phyloP scores from a whole-genome alignment of 2,797 vertebrate species.

The Halcyon smyrnensis region DNA sequence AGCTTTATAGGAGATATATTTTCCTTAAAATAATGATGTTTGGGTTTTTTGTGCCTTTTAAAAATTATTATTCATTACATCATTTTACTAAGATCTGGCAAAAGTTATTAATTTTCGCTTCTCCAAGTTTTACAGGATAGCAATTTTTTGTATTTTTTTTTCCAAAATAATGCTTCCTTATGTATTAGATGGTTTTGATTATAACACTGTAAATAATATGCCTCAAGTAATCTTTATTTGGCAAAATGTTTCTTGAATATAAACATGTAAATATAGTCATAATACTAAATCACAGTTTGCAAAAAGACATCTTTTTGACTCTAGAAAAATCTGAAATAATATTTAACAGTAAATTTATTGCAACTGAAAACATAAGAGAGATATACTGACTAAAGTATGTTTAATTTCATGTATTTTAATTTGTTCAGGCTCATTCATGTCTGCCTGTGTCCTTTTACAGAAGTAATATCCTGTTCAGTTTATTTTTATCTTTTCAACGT shows the following conservation, averaged over 20 bases:
- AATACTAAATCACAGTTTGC: neutral
- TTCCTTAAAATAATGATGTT: neutral
- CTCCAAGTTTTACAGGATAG: neutral
- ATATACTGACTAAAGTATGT: neutral
- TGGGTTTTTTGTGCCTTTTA: neutral
- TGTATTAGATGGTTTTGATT: neutral
- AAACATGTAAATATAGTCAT: neutral
- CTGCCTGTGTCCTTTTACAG: neutral
- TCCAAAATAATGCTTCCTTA: neutral
- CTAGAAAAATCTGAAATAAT: neutral
- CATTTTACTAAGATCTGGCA: neutral
- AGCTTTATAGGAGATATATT: neutral
- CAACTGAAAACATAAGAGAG: neutral
- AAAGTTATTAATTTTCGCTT: neutral
- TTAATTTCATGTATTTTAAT: neutral
- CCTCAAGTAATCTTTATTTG: neutral
- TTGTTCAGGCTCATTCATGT: neutral
- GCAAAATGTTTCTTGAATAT: neutral
- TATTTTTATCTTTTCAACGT: neutral
- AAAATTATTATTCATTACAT: neutral
- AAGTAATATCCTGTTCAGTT: neutral
- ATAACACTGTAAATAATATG: neutral
- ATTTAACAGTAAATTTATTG: neutral
- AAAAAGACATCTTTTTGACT: neutral
- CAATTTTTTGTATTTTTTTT: neutral